These are phyloP conservation scores for Sciurus carolinensis DNA, from an alignment of 2,797 vertebrate genomes.

Conservation along the genomic window DNA sequence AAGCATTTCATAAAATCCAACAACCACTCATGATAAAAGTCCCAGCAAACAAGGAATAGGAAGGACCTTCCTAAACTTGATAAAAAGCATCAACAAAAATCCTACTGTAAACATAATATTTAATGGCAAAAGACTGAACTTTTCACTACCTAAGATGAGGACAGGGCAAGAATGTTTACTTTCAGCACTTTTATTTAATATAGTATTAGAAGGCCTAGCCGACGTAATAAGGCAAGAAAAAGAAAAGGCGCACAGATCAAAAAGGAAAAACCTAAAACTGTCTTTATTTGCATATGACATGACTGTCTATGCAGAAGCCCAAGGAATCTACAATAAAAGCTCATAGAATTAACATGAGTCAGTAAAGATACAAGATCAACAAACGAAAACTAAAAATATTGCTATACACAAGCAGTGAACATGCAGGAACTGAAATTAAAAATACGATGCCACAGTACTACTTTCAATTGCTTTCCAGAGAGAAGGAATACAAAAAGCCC, in stretches of 20 bases:
- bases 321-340: background rate
- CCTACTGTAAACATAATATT: slow-evolving; percentile 16
- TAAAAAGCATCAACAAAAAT: slow-evolving; percentile 20
- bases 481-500: background rate
- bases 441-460: background rate
- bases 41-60: slow-evolving; percentile 16
- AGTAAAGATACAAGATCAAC: background rate
- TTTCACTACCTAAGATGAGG: background rate
- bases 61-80: slow-evolving; percentile 14
- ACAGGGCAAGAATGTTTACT: background rate
- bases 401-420: background rate
- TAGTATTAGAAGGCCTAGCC: background rate
- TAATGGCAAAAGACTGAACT: background rate
- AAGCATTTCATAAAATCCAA: background rate
- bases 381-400: background rate
- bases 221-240: slow-evolving; percentile 2
- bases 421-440: background rate
- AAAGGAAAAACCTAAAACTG: slow-evolving; percentile 18
- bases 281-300: background rate
- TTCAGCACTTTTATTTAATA: background rate
- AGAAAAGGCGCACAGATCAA: background rate
- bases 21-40: background rate
- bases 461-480: slow-evolving; percentile 23
- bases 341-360: background rate
- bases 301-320: background rate